phyloP scores from a whole-genome alignment of 2,888 invertebrate genomes.

The Polyommatus icarus region DNA sequence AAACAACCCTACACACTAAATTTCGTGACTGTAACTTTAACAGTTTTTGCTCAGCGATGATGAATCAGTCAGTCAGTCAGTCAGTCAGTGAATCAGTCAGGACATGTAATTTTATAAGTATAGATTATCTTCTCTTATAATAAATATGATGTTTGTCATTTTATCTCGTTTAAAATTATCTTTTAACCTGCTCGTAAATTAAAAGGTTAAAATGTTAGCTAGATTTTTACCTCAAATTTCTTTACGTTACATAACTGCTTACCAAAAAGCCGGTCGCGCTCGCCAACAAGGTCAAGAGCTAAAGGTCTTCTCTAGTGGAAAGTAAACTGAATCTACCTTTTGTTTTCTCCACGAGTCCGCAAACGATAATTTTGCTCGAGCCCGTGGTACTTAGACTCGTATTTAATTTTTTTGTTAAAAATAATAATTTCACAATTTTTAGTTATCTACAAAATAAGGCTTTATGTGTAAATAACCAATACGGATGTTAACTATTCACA shows the following conservation, averaged over 20 bases:
- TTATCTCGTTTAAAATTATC: not conserved
- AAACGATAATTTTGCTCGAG: not conserved
- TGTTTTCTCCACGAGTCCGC: not conserved
- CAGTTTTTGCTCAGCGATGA: too few relatives aligned
- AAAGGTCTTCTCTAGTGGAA: conserved; percentile 12
- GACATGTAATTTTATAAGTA: too few relatives aligned
- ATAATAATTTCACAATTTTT: too few relatives aligned
- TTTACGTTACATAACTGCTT: conserved; percentile 1
- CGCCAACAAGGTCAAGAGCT: conserved; percentile 4
- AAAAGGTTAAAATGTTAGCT: not conserved
- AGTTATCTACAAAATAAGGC: too few relatives aligned
- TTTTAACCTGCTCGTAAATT: not conserved
- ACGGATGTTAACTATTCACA: too few relatives aligned
- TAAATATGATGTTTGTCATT: not conserved
- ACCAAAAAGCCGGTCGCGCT: conserved; percentile 10
- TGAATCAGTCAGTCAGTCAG: too few relatives aligned
- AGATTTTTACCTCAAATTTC: not conserved
- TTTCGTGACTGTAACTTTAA: too few relatives aligned
- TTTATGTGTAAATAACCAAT: too few relatives aligned
- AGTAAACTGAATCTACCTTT: conserved; percentile 10
- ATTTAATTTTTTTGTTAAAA: too few relatives aligned
- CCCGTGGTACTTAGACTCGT: too few relatives aligned
- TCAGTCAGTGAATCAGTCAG: too few relatives aligned
- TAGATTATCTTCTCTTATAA: not conserved
- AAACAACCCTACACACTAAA: too few relatives aligned